Conservation (phyloP, 2,888 invertebrate species). For the Polyommatus icarus region DNA sequence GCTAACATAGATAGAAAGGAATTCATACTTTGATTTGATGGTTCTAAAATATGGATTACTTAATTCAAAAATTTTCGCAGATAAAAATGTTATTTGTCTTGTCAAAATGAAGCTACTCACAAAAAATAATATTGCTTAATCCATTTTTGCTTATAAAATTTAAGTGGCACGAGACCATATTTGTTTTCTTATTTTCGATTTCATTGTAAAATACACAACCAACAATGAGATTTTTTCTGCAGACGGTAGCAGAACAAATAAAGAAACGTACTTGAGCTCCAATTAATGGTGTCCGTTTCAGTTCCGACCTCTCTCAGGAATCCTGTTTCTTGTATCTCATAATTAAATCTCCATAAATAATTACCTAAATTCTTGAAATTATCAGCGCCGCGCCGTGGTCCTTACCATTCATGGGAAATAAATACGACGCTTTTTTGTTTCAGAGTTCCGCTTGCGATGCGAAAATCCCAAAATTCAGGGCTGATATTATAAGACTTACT, state of each 20-base stretch:
- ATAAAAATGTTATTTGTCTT: no score
- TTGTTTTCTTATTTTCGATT: no score
- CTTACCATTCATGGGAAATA: slow-evolving; percentile 25
- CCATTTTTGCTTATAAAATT: no score
- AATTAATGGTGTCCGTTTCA: slow-evolving; percentile 19
- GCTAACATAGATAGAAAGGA: no score
- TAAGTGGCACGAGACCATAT: no score
- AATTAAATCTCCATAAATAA: slow-evolving; percentile 32
- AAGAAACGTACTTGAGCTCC: slow-evolving; percentile 18
- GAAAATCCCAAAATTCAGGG: not conserved
- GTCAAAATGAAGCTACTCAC: no score
- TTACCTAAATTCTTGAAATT: slow-evolving; percentile 39
- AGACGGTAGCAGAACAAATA: slow-evolving; percentile 2
- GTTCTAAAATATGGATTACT: no score
- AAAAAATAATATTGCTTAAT: no score
- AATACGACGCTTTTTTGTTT: slow-evolving; percentile 3
- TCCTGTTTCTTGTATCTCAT: slow-evolving; percentile 27
- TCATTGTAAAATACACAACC: not conserved
- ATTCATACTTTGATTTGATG: no score
- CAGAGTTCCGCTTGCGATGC: not conserved
- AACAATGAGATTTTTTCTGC: not conserved
- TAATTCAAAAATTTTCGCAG: no score
- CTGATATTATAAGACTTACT: not conserved
- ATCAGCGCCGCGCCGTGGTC: slow-evolving; percentile 8
- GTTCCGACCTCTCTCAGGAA: slow-evolving; percentile 22